Evolutionary conservation across 2,113 vertebrate species (phyloP).

Genomic region (Ellobius talpinus): DNA sequence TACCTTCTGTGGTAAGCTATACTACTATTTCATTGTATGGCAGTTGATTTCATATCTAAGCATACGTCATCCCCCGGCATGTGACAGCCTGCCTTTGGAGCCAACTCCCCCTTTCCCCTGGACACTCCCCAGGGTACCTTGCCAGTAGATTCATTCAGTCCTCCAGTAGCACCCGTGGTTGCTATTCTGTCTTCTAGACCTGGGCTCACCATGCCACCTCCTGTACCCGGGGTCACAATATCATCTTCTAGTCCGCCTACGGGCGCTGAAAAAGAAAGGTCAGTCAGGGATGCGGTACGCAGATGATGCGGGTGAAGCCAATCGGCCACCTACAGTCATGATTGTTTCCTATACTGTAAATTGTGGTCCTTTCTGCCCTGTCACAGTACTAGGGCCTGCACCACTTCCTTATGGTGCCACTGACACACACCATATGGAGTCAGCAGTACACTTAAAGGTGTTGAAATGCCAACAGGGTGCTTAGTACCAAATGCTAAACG

Average conservation of each 20-base stretch:
- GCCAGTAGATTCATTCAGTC: constrained; percentile 33
- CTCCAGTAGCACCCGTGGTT: constrained; percentile 16
- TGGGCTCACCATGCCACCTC: fast-evolving
- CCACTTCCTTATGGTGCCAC: background rate
- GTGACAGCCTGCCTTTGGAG: background rate
- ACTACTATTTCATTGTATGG: no score
- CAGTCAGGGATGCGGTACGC: constrained; percentile 7
- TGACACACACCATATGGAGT: background rate
- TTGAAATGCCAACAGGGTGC: background rate
- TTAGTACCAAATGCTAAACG: background rate
- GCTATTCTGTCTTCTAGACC: background rate
- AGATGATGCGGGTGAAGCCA: background rate
- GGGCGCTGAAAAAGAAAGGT: constrained; percentile 77
- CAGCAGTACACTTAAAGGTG: background rate
- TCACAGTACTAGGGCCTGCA: background rate
- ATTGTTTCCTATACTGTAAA: background rate
- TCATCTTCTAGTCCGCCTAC: constrained; percentile 80
- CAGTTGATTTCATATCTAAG: background rate
- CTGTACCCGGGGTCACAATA: background rate
- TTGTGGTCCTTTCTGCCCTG: background rate
- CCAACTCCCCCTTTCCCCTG: background rate
- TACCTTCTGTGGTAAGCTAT: background rate
- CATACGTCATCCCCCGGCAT: background rate
- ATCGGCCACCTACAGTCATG: background rate
- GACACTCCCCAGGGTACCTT: constrained; percentile 80